Base-by-base conservation (phyloP, 1,140 invertebrate species). In the Anagrus nilaparvatae region DNA sequence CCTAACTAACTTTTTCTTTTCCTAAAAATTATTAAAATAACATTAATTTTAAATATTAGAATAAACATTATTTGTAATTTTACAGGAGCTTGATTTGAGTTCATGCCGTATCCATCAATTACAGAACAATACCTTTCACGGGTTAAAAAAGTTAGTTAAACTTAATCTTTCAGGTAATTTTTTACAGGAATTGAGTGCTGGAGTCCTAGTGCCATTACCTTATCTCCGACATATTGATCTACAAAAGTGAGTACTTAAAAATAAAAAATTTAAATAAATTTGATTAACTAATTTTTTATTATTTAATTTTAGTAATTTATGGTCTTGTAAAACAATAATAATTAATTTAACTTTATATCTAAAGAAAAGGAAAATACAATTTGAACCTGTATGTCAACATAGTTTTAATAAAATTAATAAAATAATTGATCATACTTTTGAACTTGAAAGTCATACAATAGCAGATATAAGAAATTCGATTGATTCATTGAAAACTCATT, bases 131-230 rank as follows among this genome's bases (percentile, higher is more conserved):
- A 58, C 51, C 5, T 68, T 68, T 35, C 38, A 40, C 18, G 50
- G 55, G 18, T 39, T 67, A 9, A 44, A 43, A 3, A 48, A 53
- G 18, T 41, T 68, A 39, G 58, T 53, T 33, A 54, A 24, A 4
- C 54, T 68, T 37, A 55, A 68, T 42, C 52, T 68, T 18, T 58
- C 63, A 0, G 53, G 59, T 23, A 68, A 68, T 31, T 40, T 55
- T 13, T 47, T 68, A 48, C 56, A 50, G 30, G 52, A 56, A 21
- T 27, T 68, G 21, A 44, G 5, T 12, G 9, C 6, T 33, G 12
- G 20, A 24, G 21, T n/a, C 24, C 12, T 5, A 25, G 24, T 12
- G 6, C 24, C 5, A 25, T 25, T 5, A 5, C 24, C 12, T 8
- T 25, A 8, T 6, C 24, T 8, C 24, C 6, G 24, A 8, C 24